phyloP scores from a whole-genome alignment of 2,113 vertebrate genomes.

The Indri indri region DNA sequence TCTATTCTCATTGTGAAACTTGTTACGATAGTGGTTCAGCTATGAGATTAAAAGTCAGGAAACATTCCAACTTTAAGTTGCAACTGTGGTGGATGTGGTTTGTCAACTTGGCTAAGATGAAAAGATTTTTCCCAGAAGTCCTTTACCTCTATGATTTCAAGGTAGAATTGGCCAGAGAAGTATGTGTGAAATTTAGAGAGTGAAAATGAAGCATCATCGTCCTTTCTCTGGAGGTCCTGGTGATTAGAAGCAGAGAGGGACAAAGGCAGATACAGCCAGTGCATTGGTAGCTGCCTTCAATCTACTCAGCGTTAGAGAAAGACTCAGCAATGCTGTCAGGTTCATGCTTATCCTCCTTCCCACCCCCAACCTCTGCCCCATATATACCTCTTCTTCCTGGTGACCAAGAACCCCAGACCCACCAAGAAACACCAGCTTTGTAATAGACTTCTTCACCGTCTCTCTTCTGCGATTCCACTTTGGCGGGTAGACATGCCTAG shows the following conservation, averaged over 20 bases:
- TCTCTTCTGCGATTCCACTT: background rate
- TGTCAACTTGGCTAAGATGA: background rate
- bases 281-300: fast-evolving
- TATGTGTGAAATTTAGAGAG: background rate
- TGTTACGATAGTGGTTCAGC: background rate
- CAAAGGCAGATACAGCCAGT: background rate
- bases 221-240: background rate
- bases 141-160: background rate
- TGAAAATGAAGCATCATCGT: background rate
- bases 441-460: background rate
- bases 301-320: background rate
- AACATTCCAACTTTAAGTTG: background rate
- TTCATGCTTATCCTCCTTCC: background rate
- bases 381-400: background rate
- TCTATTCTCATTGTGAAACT: background rate
- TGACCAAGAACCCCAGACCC: background rate
- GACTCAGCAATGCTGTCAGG: background rate
- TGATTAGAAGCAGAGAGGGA: background rate
- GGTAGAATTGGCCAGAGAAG: background rate
- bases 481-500: background rate
- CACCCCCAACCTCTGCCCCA: too few relatives aligned
- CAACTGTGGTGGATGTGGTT: background rate
- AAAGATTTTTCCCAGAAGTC: background rate
- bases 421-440: background rate
- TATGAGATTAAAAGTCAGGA: background rate